Percentiles rank a stretch among this genome's conserved stretches.
phyloP scores from a whole-genome alignment of 2,113 vertebrate species.

The Nycticorax nycticorax region DNA sequence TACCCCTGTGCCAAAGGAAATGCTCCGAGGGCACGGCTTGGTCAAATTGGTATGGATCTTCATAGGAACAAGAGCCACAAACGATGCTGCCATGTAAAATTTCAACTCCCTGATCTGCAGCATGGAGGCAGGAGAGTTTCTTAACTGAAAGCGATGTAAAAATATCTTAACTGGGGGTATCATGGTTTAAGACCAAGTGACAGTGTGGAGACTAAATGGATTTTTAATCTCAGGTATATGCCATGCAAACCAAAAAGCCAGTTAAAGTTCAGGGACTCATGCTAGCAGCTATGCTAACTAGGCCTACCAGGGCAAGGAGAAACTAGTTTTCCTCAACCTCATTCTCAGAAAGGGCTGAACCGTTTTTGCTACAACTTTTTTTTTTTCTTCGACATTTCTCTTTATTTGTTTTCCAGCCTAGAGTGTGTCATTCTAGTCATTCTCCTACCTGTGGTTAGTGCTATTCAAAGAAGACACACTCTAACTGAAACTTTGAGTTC shows the following conservation, averaged over 20 bases:
- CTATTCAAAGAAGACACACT: slow-evolving; percentile 48
- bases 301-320: slow-evolving; percentile 9
- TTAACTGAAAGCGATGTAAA: background rate
- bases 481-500: slow-evolving; percentile 39
- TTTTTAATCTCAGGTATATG: slow-evolving; percentile 42
- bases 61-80: background rate
- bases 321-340: slow-evolving; percentile 49
- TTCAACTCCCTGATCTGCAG: background rate
- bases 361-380: slow-evolving; percentile 2
- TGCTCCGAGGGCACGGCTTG: background rate
- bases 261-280: slow-evolving; percentile 45
- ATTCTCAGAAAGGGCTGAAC: slow-evolving; percentile 60
- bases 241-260: slow-evolving; percentile 56
- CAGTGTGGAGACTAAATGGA: background rate
- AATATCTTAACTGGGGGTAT: background rate
- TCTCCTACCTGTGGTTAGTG: slow-evolving; percentile 45
- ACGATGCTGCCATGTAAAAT: background rate
- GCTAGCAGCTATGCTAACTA: slow-evolving; percentile 16
- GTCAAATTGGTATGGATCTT: background rate
- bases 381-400: slow-evolving; percentile 24
- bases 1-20: background rate
- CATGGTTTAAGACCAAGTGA: background rate
- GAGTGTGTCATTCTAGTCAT: slow-evolving; percentile 40
- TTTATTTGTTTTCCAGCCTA: slow-evolving; percentile 54
- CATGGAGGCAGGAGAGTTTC: background rate